Evolutionary conservation across 2,888 invertebrate genomes (phyloP), one percentile per base, ranked within the genome.

Genomic region (Trichopoda pennipes): DNA sequence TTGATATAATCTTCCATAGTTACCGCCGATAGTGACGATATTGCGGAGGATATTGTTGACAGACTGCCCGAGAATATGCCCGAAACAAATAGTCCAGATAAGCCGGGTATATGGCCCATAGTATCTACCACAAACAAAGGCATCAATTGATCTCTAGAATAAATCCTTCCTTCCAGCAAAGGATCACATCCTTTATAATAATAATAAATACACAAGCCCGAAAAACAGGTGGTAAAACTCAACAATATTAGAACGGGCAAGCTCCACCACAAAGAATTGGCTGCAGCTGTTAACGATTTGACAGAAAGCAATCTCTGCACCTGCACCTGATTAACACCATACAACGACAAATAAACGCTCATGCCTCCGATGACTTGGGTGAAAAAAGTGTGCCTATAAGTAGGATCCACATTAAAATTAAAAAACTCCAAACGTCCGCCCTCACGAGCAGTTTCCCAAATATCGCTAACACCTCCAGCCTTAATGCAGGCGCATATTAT

Each of bases 31-130:
- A 98, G 92, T 1, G 98, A 96, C 88, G 98, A 98, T 79, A 98
- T 93, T 1, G 97, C 95, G 0, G 98, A 97, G 0, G 98, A 98
- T 79, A 98, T 95, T 0, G 98, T 97, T 56, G 98, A 97, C 12
- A 98, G 92, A 0, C 97, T 96, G 0, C 97, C 98, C 86, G 97
- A 97, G 89, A 98, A 97, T 80, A 98, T 95, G 3, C 98, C 95
- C 6, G 98, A 96, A 0, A 98, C 95, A 88, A 98, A 98, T 23
- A 98, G 92, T 0, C 98, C 98, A 0, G 97, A 94, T 21, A 98
- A 88, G 0, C 98, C 98, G 0, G 96, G 96, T 66, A 94, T 91
- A 63, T 93, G 88, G 0, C 93, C 92, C 94, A 98, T 94, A 0
- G 93, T 94, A 83, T 96, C 94, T 84, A 96, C 94, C 21, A 96